Evolutionary conservation across 2,888 invertebrate species (phyloP), one percentile per base, ranked within the genome.

Genomic region (Epinotia brunnichana): DNA sequence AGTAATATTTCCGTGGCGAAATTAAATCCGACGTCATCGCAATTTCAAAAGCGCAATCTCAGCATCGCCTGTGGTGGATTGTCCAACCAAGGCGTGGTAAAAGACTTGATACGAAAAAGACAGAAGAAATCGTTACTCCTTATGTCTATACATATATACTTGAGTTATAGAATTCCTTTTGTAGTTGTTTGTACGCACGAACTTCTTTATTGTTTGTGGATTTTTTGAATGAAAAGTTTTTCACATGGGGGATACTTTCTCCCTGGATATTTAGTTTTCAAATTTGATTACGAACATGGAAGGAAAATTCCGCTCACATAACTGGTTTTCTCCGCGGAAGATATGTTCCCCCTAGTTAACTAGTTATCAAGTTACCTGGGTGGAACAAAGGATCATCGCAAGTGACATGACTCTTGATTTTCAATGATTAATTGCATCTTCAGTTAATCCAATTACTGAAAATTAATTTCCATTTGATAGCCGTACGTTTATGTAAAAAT

Each of bases 1-100:
- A 21, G 41, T 60, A 53, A 66, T 69, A 70, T 70, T 63, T 70
- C 70, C 41, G 59, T 53, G 24, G 15, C 48, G 29, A 66, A 70
- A 64, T 59, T 59, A 57, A 70, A 64, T 59, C 51, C 51, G 41
- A 66, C 39, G 70, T n/a, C 24, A 71, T 44, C 44, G 66, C 24
- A 61, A 61, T 61, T 44, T 71, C 60, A 63, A 70, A 56, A 17
- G 24, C 51, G 53, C 59, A 21, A 60, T 60, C 53, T 51, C 64
- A 64, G 53, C 53, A 60, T 24, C 29, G 11, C 19, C 15, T 66
- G 51, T 48, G 39, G 35, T 57, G 44, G 35, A 64, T 44, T 59
- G 51, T 10, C n/a, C 15, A 39, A 39, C 51, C 48, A 29, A 24
- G 15, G 2, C 21, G 24, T 41, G 19, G 2, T 21, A 17, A n/a